A percentile compares a stretch with the other conserved stretches of the same genome.
Conservation (phyloP, 1,140 invertebrate species). For the Polypedilum pembai region DNA sequence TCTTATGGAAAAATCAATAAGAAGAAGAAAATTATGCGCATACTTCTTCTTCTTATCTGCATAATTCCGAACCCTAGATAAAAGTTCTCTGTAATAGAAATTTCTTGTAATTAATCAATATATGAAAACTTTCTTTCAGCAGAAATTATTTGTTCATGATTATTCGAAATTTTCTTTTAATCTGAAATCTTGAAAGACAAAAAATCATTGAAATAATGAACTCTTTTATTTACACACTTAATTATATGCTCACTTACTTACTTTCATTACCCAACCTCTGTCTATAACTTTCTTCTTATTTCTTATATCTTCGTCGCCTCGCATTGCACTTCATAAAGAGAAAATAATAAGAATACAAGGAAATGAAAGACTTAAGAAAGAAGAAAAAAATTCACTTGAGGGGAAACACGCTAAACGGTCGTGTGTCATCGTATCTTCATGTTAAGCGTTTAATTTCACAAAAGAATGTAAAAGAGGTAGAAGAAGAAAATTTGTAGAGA, state of each 20-base stretch:
- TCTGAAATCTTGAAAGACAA: too few relatives aligned
- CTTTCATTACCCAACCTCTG: not conserved
- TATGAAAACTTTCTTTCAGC: too few relatives aligned
- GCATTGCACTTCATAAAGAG: not conserved
- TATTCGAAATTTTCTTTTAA: too few relatives aligned
- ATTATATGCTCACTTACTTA: not conserved
- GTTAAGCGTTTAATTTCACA: not conserved
- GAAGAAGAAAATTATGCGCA: too few relatives aligned
- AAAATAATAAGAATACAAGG: not conserved
- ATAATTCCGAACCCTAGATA: too few relatives aligned
- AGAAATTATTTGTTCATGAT: too few relatives aligned
- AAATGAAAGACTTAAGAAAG: not conserved
- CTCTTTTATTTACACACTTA: not conserved
- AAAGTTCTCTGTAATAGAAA: too few relatives aligned
- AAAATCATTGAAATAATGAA: too few relatives aligned
- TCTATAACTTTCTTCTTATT: not conserved
- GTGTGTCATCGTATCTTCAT: not conserved
- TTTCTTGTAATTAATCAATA: too few relatives aligned
- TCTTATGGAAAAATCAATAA: too few relatives aligned
- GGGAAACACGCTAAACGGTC: conserved; percentile 8
- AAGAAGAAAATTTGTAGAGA: not conserved
- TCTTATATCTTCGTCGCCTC: too few relatives aligned
- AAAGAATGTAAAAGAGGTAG: not conserved
- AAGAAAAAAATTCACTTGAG: not conserved
- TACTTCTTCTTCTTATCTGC: too few relatives aligned